Conservation (phyloP, 2,797 vertebrate species). For the Danio albolineatus region DNA sequence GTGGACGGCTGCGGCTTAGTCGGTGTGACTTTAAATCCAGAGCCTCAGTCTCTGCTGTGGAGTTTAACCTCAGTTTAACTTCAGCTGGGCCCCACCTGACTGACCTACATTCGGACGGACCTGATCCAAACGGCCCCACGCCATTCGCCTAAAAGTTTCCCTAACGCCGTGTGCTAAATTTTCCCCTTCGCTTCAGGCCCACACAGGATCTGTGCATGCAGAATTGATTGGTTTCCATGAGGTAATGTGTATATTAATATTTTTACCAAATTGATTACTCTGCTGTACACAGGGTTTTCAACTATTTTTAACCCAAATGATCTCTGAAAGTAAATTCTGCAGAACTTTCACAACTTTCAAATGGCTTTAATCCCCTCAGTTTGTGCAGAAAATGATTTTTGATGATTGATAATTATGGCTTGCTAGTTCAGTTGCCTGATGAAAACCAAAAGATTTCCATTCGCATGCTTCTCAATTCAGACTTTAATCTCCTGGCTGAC, state of each 20-base stretch:
- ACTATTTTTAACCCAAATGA: background rate
- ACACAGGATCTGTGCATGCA: background rate
- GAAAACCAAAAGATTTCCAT: constrained; percentile 22
- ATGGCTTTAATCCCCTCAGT: constrained; percentile 6
- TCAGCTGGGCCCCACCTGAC: constrained; percentile 73
- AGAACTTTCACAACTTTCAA: background rate
- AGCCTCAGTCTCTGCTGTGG: background rate
- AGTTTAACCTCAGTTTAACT: constrained; percentile 68
- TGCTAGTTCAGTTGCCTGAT: background rate
- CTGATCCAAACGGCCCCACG: constrained; percentile 7
- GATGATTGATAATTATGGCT: constrained; percentile 26
- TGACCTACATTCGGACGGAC: constrained; percentile 74
- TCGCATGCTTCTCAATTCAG: constrained; percentile 26
- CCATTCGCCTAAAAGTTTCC: background rate
- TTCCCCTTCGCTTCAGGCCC: constrained; percentile 21
- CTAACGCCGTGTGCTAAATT: background rate
- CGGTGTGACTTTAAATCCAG: constrained; percentile 29
- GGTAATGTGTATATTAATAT: background rate
- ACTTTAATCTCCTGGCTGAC: constrained; percentile 32
- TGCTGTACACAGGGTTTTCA: background rate
- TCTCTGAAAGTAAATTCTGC: background rate
- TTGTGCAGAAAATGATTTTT: constrained; percentile 19
- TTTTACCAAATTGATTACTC: background rate
- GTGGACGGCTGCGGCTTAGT: constrained; percentile 3
- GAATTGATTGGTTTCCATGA: background rate